phyloP scores from a whole-genome alignment of 2,113 vertebrate genomes.

The Panurus biarmicus region DNA sequence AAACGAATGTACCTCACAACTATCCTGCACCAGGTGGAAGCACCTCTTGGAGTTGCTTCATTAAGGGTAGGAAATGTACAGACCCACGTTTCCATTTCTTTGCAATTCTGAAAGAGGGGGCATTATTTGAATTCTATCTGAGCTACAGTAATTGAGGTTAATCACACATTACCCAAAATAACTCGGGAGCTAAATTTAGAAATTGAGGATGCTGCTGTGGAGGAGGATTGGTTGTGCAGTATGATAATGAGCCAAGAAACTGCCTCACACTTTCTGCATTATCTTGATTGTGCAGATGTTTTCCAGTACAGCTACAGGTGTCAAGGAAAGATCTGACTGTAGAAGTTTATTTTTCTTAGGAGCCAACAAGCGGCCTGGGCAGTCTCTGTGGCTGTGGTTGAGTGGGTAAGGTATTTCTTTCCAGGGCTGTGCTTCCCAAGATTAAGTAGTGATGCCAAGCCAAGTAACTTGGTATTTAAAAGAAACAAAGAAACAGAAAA shows the following conservation, averaged over 20 bases:
- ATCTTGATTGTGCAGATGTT: slow-evolving; percentile 15
- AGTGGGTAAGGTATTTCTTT: background rate
- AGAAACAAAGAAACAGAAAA: background rate
- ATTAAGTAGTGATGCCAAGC: background rate
- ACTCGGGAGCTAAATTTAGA: slow-evolving; percentile 5
- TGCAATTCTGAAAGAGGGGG: background rate
- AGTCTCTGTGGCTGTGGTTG: background rate
- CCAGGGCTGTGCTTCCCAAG: background rate
- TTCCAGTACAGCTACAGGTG: background rate
- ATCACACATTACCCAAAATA: slow-evolving; percentile 50
- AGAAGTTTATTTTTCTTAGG: background rate
- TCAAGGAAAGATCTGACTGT: background rate
- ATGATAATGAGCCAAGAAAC: background rate
- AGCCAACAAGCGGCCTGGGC: background rate
- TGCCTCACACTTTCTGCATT: background rate
- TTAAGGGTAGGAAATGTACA: background rate
- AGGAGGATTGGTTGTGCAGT: background rate
- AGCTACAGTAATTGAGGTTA: slow-evolving; percentile 49
- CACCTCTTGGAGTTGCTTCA: background rate
- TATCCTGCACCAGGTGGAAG: background rate
- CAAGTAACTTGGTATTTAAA: background rate
- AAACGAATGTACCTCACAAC: background rate
- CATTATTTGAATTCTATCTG: background rate
- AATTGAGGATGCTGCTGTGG: background rate
- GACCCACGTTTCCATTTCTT: background rate